Base-by-base conservation (phyloP, 2,113 vertebrate species). In the Cyanistes caeruleus region DNA sequence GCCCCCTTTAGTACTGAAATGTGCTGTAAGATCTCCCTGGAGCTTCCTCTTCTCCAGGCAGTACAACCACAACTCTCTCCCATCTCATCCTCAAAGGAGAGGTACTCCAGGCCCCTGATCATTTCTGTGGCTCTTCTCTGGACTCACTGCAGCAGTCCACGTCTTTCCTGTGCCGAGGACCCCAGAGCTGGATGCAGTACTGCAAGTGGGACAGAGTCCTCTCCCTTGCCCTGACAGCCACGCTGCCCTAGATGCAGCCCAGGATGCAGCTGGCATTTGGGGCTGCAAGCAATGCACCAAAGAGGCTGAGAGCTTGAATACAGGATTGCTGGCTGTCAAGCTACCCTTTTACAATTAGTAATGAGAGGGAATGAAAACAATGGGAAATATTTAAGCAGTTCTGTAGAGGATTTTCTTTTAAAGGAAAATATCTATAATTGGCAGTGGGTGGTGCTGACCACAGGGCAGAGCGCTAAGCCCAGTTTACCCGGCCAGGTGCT, bases 401-500 rank as follows among this genome's bases (percentile, higher is more conserved):
- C 58, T 55, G 3, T 0, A 55, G 25, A 49, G 44, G 15, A 19
- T 10, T n/a, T 63, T 35, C 43, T 63, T 68, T 35, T 4, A 3
- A 13, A 73, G 31, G 41, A 77, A 59, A 72, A n/a, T 3, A 31
- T 13, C 37, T 74, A 0, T 9, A 49, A 53, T 30, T 80, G 43
- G 24, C 27, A 65, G n/a, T 12, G 39, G 13, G n/a, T 37, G 12
- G 20, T 74, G 46, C 80, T 78, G 79, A 68, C 24, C 46, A 35
- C 23, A 16, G 39, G n/a, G 22, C 35, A 82, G 22, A 68, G 9
- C 62, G 43, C 37, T n/a, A 68, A 53, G 13, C 9, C 33, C 46
- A n/a, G 13, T 5, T 65, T 22, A 41, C 10, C 22, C 8, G 3
- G 2, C 11, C 0, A 0, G 12, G 22, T 20, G 22, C 62, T 24